phyloP scores from a whole-genome alignment of 2,888 invertebrate species.

The Clusia tigrina region DNA sequence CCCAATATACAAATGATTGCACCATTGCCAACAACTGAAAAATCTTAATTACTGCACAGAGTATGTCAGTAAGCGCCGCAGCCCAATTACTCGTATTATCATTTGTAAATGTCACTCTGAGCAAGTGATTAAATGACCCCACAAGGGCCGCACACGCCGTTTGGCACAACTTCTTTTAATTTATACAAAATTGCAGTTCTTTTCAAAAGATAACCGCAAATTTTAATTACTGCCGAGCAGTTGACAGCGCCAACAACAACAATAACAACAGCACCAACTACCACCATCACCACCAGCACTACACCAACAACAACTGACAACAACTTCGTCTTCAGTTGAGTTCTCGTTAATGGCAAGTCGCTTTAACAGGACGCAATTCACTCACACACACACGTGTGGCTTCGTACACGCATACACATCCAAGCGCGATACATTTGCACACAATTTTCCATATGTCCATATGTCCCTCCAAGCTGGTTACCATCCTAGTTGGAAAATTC shows the following conservation, averaged over 20 bases:
- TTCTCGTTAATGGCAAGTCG: background rate
- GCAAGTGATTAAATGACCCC: too few relatives aligned
- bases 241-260: too few relatives aligned
- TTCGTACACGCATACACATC: background rate
- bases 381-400: background rate
- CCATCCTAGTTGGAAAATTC: too few relatives aligned
- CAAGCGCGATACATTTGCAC: background rate
- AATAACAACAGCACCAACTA: too few relatives aligned
- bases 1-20: background rate
- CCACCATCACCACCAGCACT: too few relatives aligned
- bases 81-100: too few relatives aligned
- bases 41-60: background rate
- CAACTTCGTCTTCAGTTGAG: background rate
- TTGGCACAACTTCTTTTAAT: background rate
- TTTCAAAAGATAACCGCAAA: constrained; percentile 5
- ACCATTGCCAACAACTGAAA: background rate
- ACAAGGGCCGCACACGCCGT: too few relatives aligned
- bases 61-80: too few relatives aligned
- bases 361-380: background rate
- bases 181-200: background rate
- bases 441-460: background rate
- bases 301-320: background rate
- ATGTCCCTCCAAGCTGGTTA: too few relatives aligned
- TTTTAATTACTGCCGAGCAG: constrained; percentile 7
- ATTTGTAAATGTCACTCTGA: too few relatives aligned